Base-by-base conservation (phyloP, 2,888 invertebrate genomes). In the Fissipunctia ypsillon region DNA sequence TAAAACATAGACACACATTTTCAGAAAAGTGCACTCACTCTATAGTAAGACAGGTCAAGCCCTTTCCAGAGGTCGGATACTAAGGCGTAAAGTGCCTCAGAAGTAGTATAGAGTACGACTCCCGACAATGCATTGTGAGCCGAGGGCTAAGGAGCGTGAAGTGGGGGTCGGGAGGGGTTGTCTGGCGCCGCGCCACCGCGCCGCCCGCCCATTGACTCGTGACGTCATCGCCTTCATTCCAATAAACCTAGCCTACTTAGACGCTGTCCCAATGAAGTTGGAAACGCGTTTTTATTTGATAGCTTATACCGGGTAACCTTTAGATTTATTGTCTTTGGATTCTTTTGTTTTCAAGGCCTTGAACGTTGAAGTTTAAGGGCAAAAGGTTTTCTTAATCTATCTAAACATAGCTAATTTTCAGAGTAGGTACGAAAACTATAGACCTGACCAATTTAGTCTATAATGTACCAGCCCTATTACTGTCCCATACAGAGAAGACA, bases 131-230 rank as follows among this genome's bases (percentile, higher is more conserved):
- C 78, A 73, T 69, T 75, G 69, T 50, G 60, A 50, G 50, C 43
- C 31, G 28, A 65, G 70, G 65, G 61, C 19, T 63, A 31, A 50
- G 38, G 45, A 70, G 72, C 64, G 64, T 65, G 69, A 65, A 60
- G 80, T 45, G 31, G 81, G 35, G 31, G 16, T 45, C 35, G 31
- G 68, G 60, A 16, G 61, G 48, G 78, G 65, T 43, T 57, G 84
- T 88, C 88, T 91, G 90, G 89, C 87, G 89, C 84, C 86, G 87
- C 87, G 89, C 89, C 90, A 86, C 75, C 79, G 83, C 76, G 87
- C 90, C 89, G 88, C 89, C 88, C 90, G 86, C 88, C 89, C 91
- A 90, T 90, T 90, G 88, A 88, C 84, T 83, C 66, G 87, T 92
- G 92, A 92, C 91, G 92, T 91, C 91, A 92, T 70, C 75, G 71